Percentiles rank a stretch among this genome's conserved stretches.
Conservation (phyloP, 2,888 invertebrate species). For the Pristionchus entomophagus region DNA sequence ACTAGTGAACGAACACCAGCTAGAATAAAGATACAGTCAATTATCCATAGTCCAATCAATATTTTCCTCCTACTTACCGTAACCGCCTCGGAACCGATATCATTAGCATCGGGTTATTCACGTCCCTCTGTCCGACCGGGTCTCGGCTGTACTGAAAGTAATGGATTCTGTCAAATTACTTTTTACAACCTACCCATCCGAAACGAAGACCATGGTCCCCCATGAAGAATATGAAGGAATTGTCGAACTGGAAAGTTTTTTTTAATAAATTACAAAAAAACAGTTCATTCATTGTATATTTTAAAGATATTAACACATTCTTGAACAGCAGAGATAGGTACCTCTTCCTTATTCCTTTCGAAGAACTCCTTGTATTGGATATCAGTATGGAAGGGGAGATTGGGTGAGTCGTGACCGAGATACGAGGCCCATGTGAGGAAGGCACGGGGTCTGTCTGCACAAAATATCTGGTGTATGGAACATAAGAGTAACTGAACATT, state of each 20-base stretch:
- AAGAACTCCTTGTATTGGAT: constrained; percentile 1
- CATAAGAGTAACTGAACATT: too few species aligned
- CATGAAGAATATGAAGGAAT: constrained; percentile 62
- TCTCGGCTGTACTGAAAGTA: not conserved
- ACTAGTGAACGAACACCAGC: too few species aligned
- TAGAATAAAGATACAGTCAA: too few species aligned
- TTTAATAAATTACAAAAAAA: not conserved
- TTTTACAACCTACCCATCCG: not conserved
- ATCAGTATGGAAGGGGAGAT: constrained; percentile 39
- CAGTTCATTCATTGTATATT: not conserved
- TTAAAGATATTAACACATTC: not conserved
- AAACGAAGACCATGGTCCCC: constrained; percentile 65
- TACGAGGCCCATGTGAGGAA: constrained; percentile 3
- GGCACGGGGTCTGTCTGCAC: not conserved
- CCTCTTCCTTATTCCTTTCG: constrained; percentile 26
- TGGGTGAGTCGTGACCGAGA: constrained; percentile 5
- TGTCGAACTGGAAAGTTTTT: constrained; percentile 55
- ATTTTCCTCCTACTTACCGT: too few species aligned
- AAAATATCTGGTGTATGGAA: too few species aligned
- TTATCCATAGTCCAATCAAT: too few species aligned
- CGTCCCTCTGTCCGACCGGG: not conserved
- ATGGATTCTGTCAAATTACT: not conserved
- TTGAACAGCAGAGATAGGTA: not conserved
- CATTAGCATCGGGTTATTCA: constrained; percentile 35
- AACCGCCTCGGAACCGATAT: constrained; percentile 1